A percentile compares a stretch with the other conserved stretches of the same genome.
Conservation (phyloP, 2,113 vertebrate genomes). For the Corydoras sp. region DNA sequence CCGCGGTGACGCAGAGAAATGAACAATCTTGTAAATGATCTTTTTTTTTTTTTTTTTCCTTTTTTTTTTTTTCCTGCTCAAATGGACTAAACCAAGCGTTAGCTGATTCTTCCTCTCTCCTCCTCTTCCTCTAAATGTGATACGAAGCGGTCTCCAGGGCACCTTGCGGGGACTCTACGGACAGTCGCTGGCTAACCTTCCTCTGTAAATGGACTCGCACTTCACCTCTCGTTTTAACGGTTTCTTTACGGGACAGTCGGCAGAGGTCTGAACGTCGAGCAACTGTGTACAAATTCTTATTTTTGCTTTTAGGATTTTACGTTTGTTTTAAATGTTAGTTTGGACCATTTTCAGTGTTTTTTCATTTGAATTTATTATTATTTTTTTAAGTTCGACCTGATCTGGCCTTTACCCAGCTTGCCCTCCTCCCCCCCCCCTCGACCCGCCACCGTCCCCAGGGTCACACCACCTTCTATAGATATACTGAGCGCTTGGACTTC, state of each 20-base stretch:
- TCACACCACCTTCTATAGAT: slow-evolving; percentile 12
- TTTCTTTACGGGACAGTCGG: too few relatives aligned
- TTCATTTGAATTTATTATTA: slow-evolving; percentile 34
- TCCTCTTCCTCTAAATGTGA: slow-evolving; percentile 20
- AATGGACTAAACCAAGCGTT: slow-evolving; percentile 33
- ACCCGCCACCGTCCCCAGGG: too few relatives aligned
- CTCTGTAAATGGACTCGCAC: slow-evolving; percentile 46
- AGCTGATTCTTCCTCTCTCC: slow-evolving; percentile 11
- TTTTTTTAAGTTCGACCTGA: slow-evolving; percentile 30
- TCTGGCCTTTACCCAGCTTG: not conserved
- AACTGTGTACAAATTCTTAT: slow-evolving; percentile 19
- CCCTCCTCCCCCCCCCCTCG: not conserved
- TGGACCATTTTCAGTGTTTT: slow-evolving; percentile 58
- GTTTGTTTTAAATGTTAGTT: slow-evolving; percentile 39
- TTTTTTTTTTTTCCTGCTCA: not conserved
- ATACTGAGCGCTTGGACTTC: slow-evolving; percentile 68
- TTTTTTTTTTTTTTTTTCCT: not conserved
- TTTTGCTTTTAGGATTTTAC: slow-evolving; percentile 43
- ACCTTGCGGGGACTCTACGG: slow-evolving; percentile 36
- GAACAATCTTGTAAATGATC: slow-evolving; percentile 21
- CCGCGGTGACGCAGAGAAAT: slow-evolving; percentile 11
- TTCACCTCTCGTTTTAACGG: slow-evolving; percentile 25
- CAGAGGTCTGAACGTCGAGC: slow-evolving; percentile 27
- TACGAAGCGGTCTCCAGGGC: slow-evolving; percentile 13
- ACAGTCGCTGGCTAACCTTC: slow-evolving; percentile 46